A percentile compares a stretch with the other conserved stretches of the same genome.
Evolutionary conservation across 2,797 vertebrate species (phyloP).

Genomic region (Falco concolor): DNA sequence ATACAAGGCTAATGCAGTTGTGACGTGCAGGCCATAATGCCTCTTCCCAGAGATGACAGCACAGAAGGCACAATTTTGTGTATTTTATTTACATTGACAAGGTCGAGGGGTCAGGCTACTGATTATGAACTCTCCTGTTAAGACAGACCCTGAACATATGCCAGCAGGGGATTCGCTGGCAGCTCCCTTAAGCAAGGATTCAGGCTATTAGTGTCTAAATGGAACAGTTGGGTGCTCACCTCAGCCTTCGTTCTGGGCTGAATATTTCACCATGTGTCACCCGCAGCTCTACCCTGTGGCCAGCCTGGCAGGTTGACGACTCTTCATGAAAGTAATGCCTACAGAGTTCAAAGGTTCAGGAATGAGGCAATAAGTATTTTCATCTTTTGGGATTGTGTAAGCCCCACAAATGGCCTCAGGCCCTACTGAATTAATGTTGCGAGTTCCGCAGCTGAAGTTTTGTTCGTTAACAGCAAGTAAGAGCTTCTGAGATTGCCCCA

Average conservation of each 20-base stretch:
- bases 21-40: neutral
- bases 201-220: neutral
- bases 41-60: neutral
- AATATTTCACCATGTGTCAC: neutral
- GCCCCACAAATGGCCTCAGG: neutral
- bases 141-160: neutral
- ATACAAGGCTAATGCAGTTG: neutral
- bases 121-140: neutral
- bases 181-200: neutral
- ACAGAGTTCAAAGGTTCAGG: slow-evolving; percentile 9
- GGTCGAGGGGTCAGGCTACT: neutral
- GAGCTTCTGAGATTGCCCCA: neutral
- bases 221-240: neutral
- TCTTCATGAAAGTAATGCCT: neutral
- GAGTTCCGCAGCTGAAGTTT: neutral
- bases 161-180: neutral
- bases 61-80: neutral
- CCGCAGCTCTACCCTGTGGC: neutral
- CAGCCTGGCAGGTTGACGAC: neutral
- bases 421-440: neutral
- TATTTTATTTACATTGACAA: slow-evolving; percentile 16
- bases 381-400: neutral
- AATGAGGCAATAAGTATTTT: neutral
- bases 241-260: neutral
- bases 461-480: neutral